Evolutionary conservation across 2,113 vertebrate species (phyloP).

Genomic region (Podarcis muralis): DNA sequence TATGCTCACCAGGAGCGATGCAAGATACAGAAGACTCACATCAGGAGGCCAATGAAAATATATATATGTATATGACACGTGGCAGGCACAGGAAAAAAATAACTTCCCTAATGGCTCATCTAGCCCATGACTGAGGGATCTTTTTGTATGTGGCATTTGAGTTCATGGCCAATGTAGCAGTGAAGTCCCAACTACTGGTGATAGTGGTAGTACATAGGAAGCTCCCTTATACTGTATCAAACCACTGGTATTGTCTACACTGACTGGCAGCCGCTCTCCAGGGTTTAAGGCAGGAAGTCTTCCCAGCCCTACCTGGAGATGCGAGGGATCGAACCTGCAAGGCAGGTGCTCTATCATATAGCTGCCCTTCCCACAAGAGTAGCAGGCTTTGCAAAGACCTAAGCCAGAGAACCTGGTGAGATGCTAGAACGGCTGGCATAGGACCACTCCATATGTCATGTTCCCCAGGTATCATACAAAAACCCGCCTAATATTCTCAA

Average conservation of each 20-base stretch:
- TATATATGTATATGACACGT: neutral
- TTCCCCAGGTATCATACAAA: neutral
- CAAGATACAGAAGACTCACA: neutral
- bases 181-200: neutral
- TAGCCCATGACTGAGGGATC: no score
- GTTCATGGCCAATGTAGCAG: neutral
- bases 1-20: no score
- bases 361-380: no score
- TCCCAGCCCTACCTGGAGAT: no score
- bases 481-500: constrained; percentile 10
- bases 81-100: neutral
- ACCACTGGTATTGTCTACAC: no score
- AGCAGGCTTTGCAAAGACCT: neutral
- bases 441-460: neutral
- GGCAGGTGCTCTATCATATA: no score
- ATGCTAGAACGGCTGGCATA: neutral
- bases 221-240: no score
- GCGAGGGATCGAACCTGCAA: no score
- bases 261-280: no score
- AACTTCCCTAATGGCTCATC: neutral
- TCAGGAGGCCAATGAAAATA: neutral
- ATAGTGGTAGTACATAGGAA: no score
- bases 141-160: neutral
- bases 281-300: no score
- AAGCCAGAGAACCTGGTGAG: neutral